Evolutionary conservation across 2,888 invertebrate species (phyloP).

Genomic region (Laothoe populi): DNA sequence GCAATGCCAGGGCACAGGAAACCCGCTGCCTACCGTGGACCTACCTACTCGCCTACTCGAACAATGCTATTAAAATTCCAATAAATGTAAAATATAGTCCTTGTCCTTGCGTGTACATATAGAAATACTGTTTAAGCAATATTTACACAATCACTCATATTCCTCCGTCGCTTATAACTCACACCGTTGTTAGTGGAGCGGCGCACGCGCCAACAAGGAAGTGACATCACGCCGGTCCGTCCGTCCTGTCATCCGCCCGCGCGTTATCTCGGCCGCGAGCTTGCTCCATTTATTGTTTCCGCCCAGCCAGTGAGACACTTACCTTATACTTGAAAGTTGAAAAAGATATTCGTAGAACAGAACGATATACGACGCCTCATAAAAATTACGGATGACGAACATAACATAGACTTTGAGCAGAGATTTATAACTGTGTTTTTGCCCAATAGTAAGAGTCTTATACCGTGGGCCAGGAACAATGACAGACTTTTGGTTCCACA

Average conservation of each 20-base stretch:
- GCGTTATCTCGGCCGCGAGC: conserved; percentile 60
- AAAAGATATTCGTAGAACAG: not conserved
- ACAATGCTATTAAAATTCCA: too few relatives aligned
- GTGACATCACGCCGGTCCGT: conserved; percentile 68
- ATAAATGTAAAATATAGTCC: too few relatives aligned
- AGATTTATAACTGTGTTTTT: too few relatives aligned
- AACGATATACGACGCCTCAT: not conserved
- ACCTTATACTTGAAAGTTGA: not conserved
- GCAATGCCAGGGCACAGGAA: too few relatives aligned
- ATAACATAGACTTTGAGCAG: too few relatives aligned
- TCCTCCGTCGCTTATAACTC: conserved; percentile 32
- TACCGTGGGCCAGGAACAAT: too few relatives aligned
- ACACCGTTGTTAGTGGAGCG: conserved; percentile 42
- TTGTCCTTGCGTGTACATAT: too few relatives aligned
- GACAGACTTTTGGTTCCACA: too few relatives aligned
- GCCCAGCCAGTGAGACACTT: conserved; percentile 34
- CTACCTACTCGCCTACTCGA: too few relatives aligned
- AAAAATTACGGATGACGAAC: not conserved
- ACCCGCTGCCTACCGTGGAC: too few relatives aligned
- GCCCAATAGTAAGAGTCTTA: too few relatives aligned
- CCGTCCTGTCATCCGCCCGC: conserved; percentile 41
- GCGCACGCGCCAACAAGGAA: conserved; percentile 73
- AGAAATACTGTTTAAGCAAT: not conserved
- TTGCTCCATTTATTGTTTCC: conserved; percentile 62
- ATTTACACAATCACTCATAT: not conserved